Evolutionary conservation across 2,113 vertebrate species (phyloP).

Genomic region (Nannospalax galili): DNA sequence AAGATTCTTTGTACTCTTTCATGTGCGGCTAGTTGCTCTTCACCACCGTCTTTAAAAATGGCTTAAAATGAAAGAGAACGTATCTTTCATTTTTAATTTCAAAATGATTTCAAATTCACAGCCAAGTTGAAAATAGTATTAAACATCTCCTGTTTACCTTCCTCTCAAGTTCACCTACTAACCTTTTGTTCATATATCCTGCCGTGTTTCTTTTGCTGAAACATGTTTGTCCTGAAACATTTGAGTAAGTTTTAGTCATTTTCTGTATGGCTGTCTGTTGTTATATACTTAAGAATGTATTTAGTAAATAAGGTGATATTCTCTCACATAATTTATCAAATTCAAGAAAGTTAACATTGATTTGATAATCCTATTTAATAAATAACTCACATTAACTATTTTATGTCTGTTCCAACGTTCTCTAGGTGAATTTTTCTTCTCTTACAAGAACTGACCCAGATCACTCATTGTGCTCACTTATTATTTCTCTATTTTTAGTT

Average conservation of each 20-base stretch:
- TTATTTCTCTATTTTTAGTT: not conserved
- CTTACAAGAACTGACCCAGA: not conserved
- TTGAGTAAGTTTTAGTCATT: not conserved
- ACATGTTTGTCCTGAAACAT: not conserved
- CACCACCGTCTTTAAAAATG: not conserved
- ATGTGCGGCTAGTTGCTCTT: not conserved
- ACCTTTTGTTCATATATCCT: not conserved
- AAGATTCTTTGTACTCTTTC: not conserved
- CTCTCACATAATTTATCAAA: constrained; percentile 21
- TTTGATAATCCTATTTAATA: constrained; percentile 2
- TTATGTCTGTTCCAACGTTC: not conserved
- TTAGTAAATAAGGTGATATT: not conserved
- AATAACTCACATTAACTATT: not conserved
- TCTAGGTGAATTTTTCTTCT: not conserved
- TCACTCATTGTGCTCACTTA: not conserved
- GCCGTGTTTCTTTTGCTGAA: not conserved
- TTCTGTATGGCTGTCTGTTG: not conserved
- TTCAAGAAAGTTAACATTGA: not conserved
- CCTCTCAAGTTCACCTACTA: not conserved
- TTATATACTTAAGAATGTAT: not conserved
- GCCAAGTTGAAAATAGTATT: not conserved
- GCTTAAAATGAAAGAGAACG: not conserved
- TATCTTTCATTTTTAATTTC: constrained; percentile 22
- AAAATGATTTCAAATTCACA: constrained; percentile 45
- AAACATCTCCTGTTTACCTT: not conserved